Conservation (phyloP, 2,888 invertebrate genomes). For the Aspidiotus rigidus region DNA sequence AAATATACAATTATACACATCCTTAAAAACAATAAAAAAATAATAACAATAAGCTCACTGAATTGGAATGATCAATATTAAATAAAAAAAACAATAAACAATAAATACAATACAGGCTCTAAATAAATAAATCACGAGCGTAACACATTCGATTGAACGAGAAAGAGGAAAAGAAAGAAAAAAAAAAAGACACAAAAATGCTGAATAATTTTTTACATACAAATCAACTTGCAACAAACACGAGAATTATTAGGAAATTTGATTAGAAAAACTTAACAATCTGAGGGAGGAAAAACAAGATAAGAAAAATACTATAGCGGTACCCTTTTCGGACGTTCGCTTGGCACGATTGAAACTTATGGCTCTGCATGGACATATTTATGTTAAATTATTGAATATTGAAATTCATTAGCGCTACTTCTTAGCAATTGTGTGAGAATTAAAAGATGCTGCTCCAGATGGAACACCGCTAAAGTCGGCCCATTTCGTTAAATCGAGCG, state of each 20-base stretch:
- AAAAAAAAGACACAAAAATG: background rate
- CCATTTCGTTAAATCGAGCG: constrained; percentile 83
- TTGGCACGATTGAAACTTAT: constrained; percentile 1
- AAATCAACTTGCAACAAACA: background rate
- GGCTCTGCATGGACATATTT: background rate
- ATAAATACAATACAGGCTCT: background rate
- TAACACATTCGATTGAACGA: constrained; percentile 2
- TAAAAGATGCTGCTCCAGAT: constrained; percentile 29
- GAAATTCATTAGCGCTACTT: constrained; percentile 3
- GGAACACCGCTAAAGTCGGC: constrained; percentile 53
- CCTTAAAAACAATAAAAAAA: background rate
- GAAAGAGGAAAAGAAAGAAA: background rate
- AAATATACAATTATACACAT: background rate
- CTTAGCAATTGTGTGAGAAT: constrained; percentile 20
- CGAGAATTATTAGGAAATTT: background rate
- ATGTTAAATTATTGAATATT: background rate
- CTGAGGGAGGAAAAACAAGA: background rate
- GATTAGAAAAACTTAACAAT: constrained; percentile 1
- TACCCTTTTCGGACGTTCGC: background rate
- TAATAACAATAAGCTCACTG: background rate
- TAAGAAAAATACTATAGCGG: background rate
- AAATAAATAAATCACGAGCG: background rate
- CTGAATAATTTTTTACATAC: background rate
- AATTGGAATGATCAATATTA: background rate
- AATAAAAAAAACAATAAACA: constrained; percentile 1